phyloP scores from a whole-genome alignment of 2,113 vertebrate species.

The Scomber scombrus region DNA sequence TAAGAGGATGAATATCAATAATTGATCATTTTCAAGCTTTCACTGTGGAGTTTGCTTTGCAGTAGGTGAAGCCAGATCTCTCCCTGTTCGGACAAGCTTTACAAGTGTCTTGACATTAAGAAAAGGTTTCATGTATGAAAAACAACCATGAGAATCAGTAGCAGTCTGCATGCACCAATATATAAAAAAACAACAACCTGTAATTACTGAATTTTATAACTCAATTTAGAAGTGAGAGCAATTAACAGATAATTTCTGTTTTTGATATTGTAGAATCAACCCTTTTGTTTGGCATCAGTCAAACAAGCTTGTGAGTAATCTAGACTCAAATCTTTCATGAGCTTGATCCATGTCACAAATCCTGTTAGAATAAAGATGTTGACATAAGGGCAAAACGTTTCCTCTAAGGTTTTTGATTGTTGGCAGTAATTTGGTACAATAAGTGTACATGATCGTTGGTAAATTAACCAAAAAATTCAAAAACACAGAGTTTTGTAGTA shows the following conservation, averaged over 20 bases:
- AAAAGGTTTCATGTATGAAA: not conserved
- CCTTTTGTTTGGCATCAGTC: not conserved
- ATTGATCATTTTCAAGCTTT: too few relatives aligned
- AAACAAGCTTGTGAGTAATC: not conserved
- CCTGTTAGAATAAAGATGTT: not conserved
- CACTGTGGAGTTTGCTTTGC: not conserved
- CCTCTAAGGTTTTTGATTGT: not conserved
- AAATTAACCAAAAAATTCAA: too few relatives aligned
- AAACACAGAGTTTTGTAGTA: too few relatives aligned
- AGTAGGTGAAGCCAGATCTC: not conserved
- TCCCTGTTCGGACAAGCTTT: not conserved
- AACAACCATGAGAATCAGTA: not conserved
- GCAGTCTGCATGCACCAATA: not conserved
- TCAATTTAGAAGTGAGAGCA: not conserved
- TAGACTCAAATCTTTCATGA: not conserved
- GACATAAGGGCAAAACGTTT: not conserved
- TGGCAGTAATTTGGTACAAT: too few relatives aligned
- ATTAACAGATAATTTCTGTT: not conserved
- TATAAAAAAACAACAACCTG: too few relatives aligned
- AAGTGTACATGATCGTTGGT: too few relatives aligned
- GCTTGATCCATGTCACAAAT: not conserved
- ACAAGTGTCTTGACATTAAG: not conserved
- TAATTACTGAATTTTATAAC: not conserved
- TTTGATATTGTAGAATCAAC: not conserved
- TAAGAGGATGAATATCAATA: not conserved